Evolutionary conservation across 2,888 invertebrate species (phyloP), one percentile per base, ranked within the genome.

Genomic region (Chalcosyrphus nemorum): DNA sequence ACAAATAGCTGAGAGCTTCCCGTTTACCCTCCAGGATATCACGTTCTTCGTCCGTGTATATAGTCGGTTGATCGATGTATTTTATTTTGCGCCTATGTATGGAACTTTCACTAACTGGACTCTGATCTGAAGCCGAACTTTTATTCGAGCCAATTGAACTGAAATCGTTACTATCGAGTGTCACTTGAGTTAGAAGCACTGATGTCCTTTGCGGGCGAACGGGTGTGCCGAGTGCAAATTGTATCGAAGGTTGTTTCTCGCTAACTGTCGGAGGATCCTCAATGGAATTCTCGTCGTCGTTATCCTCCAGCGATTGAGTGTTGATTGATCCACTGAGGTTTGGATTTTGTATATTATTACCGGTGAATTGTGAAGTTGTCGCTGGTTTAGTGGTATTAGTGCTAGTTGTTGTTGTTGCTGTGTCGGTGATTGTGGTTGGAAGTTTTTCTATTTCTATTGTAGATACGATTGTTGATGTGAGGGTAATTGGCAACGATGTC

Each of bases 31-130:
- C 92, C 19, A 70, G 43, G 89, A 93, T 88, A 91, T 92, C 90
- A 88, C 91, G 66, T 47, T 93, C 93, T 89, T 93, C 93, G 87
- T 93, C 93, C 52, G 93, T 88, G 87, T 92, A 92, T 17, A 92
- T 90, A 1, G 93, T 92, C 70, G 93, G 90, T 86, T 93, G 93
- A 78, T 93, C 92, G 70, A 93, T 93, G 88, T 93, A 93, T 47
- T 92, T 92, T 71, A 93, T 92, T 17, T 93, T 92, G 7, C 93
- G 92, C 65, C 93, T 91, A 85, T 78, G 66, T 7, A 66, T 2
- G 13, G 88, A 90, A 1, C 88, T 87, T 89, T 93, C 91, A 92
- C 93, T 89, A 89, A 92, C 19, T 11, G 85, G 87, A 70, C 87
- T 89, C 21, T 86, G 87, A 4, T 88, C 88, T 24, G 88, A 88